Conservation (phyloP, 2,888 invertebrate genomes). For the Tetanocera ferruginea region DNA sequence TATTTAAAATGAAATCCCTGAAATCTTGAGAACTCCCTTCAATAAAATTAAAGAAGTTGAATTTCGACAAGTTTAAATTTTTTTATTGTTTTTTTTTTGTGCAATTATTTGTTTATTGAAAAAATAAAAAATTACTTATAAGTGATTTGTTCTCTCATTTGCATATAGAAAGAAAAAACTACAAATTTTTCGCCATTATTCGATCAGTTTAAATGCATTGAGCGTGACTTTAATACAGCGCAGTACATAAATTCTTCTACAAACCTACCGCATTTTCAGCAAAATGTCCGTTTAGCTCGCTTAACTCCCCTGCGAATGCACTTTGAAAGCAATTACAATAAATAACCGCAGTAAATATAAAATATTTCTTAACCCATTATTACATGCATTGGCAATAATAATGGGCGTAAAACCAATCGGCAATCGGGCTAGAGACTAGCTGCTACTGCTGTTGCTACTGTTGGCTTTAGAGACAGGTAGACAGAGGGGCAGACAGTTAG, state of each 20-base stretch:
- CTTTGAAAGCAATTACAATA: constrained; percentile 38
- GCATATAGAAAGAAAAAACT: too few relatives aligned
- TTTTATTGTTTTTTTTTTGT: too few relatives aligned
- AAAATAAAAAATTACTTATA: too few relatives aligned
- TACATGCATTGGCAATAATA: constrained; percentile 25
- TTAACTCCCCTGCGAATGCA: constrained; percentile 19
- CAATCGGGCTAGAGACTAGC: not conserved
- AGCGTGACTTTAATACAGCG: not conserved
- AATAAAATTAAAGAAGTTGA: too few relatives aligned
- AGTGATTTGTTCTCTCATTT: too few relatives aligned
- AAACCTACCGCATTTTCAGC: not conserved
- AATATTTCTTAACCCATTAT: constrained; percentile 35
- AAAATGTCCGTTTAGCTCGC: constrained; percentile 8
- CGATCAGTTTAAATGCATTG: too few relatives aligned
- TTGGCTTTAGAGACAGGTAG: not conserved
- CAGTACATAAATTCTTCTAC: constrained; percentile 11
- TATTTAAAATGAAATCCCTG: too few relatives aligned
- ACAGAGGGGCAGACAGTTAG: too few relatives aligned
- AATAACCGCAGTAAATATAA: constrained; percentile 36
- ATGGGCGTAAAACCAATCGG: constrained; percentile 1
- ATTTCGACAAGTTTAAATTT: too few relatives aligned
- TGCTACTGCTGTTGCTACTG: not conserved
- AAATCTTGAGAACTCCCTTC: too few relatives aligned
- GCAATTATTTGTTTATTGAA: too few relatives aligned
- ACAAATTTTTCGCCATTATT: too few relatives aligned